Percentiles rank a stretch among this genome's conserved stretches.
phyloP scores from a whole-genome alignment of 92 coral and sea anemone species.

The Epizoanthus rinbou region DNA sequence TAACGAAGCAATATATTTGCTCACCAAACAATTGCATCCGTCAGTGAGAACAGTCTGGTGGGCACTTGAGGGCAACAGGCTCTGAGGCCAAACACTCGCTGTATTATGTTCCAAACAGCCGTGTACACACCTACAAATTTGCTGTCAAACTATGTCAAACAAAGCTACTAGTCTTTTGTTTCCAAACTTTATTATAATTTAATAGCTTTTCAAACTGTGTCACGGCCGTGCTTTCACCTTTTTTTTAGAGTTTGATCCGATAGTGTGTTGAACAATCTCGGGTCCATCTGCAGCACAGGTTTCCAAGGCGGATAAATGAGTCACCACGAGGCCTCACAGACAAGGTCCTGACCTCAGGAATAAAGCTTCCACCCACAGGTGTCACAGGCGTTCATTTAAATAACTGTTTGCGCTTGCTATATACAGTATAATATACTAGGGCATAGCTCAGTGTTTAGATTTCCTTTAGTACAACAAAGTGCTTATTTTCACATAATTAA shows the following conservation, averaged over 20 bases:
- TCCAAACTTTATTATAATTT: background rate
- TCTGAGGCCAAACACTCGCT: background rate
- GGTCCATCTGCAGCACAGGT: slow-evolving; percentile 18
- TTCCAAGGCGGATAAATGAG: background rate
- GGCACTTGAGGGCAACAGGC: slow-evolving; percentile 11
- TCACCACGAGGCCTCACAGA: background rate
- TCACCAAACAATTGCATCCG: slow-evolving; percentile 15
- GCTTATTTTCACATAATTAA: background rate
- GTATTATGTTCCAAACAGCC: background rate
- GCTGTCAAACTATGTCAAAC: background rate
- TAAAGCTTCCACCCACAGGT: background rate
- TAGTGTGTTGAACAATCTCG: background rate
- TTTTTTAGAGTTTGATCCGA: background rate
- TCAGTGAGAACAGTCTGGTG: slow-evolving; percentile 10
- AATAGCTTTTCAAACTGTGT: background rate
- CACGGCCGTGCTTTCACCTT: too few species aligned
- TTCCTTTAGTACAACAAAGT: background rate
- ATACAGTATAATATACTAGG: background rate
- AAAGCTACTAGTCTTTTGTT: background rate
- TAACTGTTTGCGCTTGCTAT: background rate
- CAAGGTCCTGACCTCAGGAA: slow-evolving; percentile 31
- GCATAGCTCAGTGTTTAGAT: background rate
- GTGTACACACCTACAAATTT: slow-evolving; percentile 22
- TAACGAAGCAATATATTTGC: slow-evolving; percentile 35
- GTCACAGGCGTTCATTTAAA: background rate